phyloP scores from a whole-genome alignment of 2,113 vertebrate species.

The Cinclus cinclus region DNA sequence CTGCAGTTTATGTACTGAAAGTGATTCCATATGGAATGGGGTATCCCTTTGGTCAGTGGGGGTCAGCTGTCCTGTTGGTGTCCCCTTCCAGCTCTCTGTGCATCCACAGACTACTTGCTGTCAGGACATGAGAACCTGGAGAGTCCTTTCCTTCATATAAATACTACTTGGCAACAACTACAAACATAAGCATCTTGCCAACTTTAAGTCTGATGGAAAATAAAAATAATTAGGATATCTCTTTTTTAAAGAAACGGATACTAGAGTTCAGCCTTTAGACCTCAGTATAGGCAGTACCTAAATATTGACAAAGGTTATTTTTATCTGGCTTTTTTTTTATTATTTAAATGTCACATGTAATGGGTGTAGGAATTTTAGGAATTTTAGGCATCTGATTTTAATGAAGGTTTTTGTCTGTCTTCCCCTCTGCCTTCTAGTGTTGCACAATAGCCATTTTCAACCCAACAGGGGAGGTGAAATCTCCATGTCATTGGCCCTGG shows the following conservation, averaged over 20 bases:
- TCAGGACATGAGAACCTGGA: neutral
- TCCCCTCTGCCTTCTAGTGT: neutral
- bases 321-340: neutral
- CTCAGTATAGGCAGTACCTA: neutral
- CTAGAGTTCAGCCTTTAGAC: neutral
- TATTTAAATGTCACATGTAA: neutral
- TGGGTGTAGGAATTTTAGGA: neutral
- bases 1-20: neutral
- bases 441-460: neutral
- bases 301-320: neutral
- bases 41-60: neutral
- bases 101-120: fast-evolving
- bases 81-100: neutral
- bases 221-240: neutral
- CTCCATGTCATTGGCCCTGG: neutral
- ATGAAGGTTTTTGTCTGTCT: neutral
- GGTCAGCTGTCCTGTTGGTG: neutral
- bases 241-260: neutral
- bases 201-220: neutral
- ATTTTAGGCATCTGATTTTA: neutral
- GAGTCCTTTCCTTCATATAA: neutral
- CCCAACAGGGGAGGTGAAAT: neutral
- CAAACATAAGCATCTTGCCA: neutral
- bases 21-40: neutral
- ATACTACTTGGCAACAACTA: neutral